These are phyloP conservation scores for Rhinichthys osculus DNA, from an alignment of 2,797 vertebrate genomes.

Conservation along the genomic window DNA sequence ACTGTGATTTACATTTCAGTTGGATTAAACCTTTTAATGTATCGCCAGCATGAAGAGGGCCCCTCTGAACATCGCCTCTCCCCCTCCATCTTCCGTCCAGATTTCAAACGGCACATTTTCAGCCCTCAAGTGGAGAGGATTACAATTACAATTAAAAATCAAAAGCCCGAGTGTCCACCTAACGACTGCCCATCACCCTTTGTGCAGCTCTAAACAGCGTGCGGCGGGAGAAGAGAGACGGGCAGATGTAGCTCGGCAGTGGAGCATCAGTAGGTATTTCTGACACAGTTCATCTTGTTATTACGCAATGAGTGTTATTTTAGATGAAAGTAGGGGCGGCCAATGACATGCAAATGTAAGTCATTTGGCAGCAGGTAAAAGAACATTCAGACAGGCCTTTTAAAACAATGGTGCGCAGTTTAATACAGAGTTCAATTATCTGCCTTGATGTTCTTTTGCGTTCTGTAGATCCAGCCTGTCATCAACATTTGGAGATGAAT, in stretches of 20 bases:
- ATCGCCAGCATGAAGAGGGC: conserved; percentile 82
- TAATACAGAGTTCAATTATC: conserved; percentile 44
- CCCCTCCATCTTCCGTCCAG: conserved; percentile 61
- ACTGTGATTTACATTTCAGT: conserved; percentile 96
- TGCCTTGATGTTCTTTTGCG: conserved; percentile 42
- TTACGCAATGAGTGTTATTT: conserved; percentile 84
- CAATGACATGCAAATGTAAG: conserved; percentile 81
- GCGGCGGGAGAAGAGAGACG: conserved; percentile 59
- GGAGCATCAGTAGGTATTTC: conserved; percentile 76
- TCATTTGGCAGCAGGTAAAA: conserved; percentile 78
- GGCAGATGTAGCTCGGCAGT: conserved; percentile 74
- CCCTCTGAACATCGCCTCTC: conserved; percentile 70
- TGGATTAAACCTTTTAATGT: conserved; percentile 93
- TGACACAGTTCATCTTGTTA: conserved; percentile 73
- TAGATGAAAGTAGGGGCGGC: conserved; percentile 72
- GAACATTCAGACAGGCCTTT: conserved; percentile 71
- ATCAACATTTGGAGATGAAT: not conserved
- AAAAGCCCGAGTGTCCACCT: conserved; percentile 83
- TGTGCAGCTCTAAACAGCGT: conserved; percentile 75
- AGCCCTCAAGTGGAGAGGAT: conserved; percentile 87
- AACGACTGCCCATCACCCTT: conserved; percentile 80
- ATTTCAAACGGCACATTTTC: conserved; percentile 87
- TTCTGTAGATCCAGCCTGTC: conserved; percentile 23
- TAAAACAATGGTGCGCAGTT: conserved; percentile 68
- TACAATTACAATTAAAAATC: conserved; percentile 94